These are phyloP conservation scores for Cancer borealis DNA, from an alignment of 2,888 invertebrate species.

Conservation along the genomic window DNA sequence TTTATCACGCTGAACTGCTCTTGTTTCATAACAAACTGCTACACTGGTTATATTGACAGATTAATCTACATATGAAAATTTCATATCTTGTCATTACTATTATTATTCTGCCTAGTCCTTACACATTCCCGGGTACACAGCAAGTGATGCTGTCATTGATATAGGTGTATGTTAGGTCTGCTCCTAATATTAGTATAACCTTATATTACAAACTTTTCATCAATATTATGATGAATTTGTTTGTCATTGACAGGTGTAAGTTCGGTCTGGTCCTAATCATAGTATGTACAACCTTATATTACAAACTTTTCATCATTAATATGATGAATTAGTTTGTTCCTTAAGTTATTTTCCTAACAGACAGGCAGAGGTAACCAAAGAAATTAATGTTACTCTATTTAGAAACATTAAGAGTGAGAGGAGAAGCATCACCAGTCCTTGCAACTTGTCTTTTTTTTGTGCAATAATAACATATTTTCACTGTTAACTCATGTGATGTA, in stretches of 20 bases:
- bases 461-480: not conserved
- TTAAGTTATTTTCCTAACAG: not conserved
- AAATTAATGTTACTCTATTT: not conserved
- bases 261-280: not conserved
- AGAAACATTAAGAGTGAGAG: not conserved
- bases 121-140: not conserved
- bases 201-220: not conserved
- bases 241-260: not conserved
- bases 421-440: conserved; percentile 43
- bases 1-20: not conserved
- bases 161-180: not conserved
- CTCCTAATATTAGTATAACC: not conserved
- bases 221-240: not conserved
- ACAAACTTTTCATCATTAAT: not conserved
- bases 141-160: not conserved
- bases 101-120: not conserved
- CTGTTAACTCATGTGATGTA: not conserved
- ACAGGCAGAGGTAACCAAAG: not conserved
- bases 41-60: not conserved
- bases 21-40: not conserved
- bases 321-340: not conserved
- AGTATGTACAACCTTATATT: not conserved
- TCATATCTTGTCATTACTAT: not conserved
- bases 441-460: not conserved
- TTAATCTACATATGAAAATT: not conserved